Percentiles rank a stretch among this genome's conserved stretches.
Conservation (phyloP, 2,113 vertebrate genomes). For the Trematocara stigmaticum region DNA sequence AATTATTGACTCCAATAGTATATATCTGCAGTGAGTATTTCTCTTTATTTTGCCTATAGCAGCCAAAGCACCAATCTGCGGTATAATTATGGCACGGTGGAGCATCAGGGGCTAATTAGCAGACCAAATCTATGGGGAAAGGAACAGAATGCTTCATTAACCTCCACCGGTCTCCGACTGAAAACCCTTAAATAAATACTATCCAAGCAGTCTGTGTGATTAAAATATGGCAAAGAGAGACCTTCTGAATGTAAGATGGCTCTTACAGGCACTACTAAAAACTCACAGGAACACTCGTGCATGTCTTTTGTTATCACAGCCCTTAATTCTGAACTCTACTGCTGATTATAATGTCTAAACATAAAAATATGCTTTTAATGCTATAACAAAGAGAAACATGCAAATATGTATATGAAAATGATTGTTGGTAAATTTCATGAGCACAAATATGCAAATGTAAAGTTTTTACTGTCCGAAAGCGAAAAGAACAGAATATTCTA, state of each 20-base stretch:
- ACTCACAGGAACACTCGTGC: neutral
- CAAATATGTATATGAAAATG: neutral
- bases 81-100: constrained; percentile 49
- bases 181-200: neutral
- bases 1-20: neutral
- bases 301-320: neutral
- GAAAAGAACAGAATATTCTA: neutral
- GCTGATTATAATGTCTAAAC: neutral
- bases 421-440: neutral
- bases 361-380: neutral
- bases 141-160: constrained; percentile 60
- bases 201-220: neutral
- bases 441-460: neutral
- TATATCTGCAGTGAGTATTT: neutral
- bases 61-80: neutral
- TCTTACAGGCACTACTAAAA: neutral
- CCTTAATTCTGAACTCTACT: neutral
- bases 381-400: neutral
- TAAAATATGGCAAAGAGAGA: neutral
- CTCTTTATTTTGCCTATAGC: neutral
- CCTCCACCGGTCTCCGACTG: constrained; percentile 11
- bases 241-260: neutral
- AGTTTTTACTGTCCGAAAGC: neutral
- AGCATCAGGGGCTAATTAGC: constrained; percentile 61
- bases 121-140: constrained; percentile 42